Conservation (phyloP, 1,140 invertebrate genomes). For the Parasteatoda tepidariorum region DNA sequence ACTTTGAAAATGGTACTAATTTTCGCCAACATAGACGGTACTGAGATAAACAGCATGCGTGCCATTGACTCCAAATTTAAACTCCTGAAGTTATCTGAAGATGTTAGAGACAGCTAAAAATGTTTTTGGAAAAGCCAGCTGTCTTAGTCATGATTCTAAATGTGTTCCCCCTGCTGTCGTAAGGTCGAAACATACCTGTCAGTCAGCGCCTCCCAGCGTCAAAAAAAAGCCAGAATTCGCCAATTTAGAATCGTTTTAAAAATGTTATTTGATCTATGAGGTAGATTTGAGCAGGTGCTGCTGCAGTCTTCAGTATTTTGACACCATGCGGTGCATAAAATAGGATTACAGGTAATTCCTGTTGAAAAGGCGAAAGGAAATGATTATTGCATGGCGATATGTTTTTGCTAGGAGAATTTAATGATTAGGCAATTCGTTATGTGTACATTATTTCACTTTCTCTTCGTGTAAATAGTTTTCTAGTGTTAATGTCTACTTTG, state of each 20-base stretch:
- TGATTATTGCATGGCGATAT: not conserved
- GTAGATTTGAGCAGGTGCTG: no score
- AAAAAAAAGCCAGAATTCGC: no score
- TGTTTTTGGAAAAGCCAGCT: not conserved
- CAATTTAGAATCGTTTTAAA: constrained; percentile 15
- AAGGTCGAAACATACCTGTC: not conserved
- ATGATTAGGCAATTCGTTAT: not conserved
- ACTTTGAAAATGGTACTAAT: constrained; percentile 13
- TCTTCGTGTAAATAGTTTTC: no score
- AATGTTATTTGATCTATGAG: no score
- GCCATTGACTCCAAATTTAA: not conserved
- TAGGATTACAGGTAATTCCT: constrained; percentile 45
- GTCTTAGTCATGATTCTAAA: constrained; percentile 28
- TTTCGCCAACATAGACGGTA: not conserved
- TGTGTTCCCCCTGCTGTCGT: no score
- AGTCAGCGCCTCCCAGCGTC: not conserved
- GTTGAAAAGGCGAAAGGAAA: constrained; percentile 3
- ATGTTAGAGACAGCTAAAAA: not conserved
- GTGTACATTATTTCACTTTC: not conserved
- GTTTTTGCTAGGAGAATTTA: not conserved
- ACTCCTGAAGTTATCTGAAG: not conserved
- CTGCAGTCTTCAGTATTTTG: no score
- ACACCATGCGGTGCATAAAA: constrained; percentile 4
- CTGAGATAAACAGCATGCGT: constrained; percentile 13
- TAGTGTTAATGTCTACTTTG: no score